Evolutionary conservation across 1,140 invertebrate genomes (phyloP).

Genomic region (Xylocopa sonorina): DNA sequence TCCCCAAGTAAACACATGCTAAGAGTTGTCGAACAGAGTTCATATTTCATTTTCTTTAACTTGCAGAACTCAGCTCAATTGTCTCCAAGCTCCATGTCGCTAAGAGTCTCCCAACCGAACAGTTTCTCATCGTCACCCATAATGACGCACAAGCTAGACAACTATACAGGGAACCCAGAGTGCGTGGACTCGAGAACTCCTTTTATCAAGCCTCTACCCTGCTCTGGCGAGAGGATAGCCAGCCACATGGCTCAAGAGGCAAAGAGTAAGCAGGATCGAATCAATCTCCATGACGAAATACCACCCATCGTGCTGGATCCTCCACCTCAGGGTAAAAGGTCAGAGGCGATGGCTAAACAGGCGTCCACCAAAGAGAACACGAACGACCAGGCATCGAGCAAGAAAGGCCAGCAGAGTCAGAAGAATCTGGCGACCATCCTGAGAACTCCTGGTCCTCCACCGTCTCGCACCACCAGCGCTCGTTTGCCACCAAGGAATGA

Average conservation of each 20-base stretch:
- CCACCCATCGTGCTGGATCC: slow-evolving; percentile 77
- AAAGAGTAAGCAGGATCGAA: slow-evolving; percentile 55
- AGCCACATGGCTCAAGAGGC: slow-evolving; percentile 16
- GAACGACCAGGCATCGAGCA: slow-evolving; percentile 12
- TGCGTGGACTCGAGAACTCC: slow-evolving; percentile 78
- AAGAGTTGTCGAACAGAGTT: no score
- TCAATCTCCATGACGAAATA: slow-evolving; percentile 65
- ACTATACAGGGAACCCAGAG: slow-evolving; percentile 51
- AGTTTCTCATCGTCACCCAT: slow-evolving; percentile 79
- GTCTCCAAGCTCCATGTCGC: slow-evolving; percentile 71
- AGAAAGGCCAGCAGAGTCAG: slow-evolving; percentile 35
- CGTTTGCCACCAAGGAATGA: slow-evolving; percentile 91
- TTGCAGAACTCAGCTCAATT: slow-evolving; percentile 73
- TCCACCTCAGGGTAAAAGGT: slow-evolving; percentile 71
- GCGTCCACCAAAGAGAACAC: slow-evolving; percentile 19
- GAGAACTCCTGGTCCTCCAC: slow-evolving; percentile 81
- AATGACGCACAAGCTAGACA: slow-evolving; percentile 73
- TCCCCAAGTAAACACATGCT: no score
- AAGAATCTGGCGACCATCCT: slow-evolving; percentile 70
- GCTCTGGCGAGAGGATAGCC: slow-evolving; percentile 51
- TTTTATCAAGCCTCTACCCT: slow-evolving; percentile 87
- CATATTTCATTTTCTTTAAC: slow-evolving; percentile 9
- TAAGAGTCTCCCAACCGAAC: slow-evolving; percentile 76
- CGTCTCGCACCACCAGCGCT: slow-evolving; percentile 91
- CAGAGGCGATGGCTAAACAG: slow-evolving; percentile 27